A percentile compares a stretch with the other conserved stretches of the same genome.
These are phyloP conservation scores for Lagocephalus sceleratus DNA, from an alignment of 2,797 vertebrate genomes.

Conservation along the genomic window DNA sequence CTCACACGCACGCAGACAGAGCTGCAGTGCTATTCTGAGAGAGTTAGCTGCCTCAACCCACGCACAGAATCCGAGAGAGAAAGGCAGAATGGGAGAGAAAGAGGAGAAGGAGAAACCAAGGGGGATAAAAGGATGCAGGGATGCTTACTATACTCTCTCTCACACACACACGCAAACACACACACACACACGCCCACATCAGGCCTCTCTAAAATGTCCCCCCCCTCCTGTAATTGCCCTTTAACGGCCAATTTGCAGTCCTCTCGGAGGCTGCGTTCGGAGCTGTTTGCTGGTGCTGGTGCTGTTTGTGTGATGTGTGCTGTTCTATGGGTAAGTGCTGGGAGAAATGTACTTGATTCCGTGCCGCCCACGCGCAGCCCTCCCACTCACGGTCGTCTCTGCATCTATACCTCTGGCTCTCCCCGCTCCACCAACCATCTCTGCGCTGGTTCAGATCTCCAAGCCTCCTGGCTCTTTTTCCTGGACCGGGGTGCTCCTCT, in stretches of 20 bases:
- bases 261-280: constrained; percentile 33
- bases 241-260: constrained; percentile 37
- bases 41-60: constrained; percentile 84
- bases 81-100: constrained; percentile 63
- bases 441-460: constrained; percentile 74
- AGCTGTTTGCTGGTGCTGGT: constrained; percentile 53
- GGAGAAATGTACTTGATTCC: constrained; percentile 82
- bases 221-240: constrained; percentile 21
- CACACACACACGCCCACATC: constrained; percentile 6
- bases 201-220: constrained; percentile 1
- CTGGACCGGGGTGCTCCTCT: constrained; percentile 42
- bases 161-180: neutral
- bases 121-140: constrained; percentile 44
- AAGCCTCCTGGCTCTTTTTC: constrained; percentile 53
- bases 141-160: constrained; percentile 41
- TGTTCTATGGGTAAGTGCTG: constrained; percentile 79
- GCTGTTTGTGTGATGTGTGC: constrained; percentile 68
- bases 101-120: constrained; percentile 52
- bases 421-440: constrained; percentile 72
- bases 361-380: constrained; percentile 77
- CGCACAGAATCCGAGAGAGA: constrained; percentile 82
- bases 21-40: constrained; percentile 86
- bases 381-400: constrained; percentile 77
- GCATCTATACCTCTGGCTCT: constrained; percentile 81
- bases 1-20: constrained; percentile 77